Conservation (phyloP, 2,888 invertebrate species). For the Trachelus iudaicus region DNA sequence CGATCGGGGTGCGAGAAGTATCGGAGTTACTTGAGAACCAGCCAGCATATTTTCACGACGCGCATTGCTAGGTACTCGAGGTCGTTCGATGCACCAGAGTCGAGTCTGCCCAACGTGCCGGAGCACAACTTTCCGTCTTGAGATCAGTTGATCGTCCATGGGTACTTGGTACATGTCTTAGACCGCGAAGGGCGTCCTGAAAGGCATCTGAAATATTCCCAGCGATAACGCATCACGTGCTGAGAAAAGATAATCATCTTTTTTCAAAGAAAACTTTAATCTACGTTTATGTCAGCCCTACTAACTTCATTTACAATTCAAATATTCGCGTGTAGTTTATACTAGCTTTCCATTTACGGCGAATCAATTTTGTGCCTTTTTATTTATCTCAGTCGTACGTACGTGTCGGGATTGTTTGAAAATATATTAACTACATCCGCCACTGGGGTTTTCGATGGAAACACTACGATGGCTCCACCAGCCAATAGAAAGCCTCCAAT, state of each 20-base stretch:
- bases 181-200: not conserved
- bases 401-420: not conserved
- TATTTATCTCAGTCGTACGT: not conserved
- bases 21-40: not conserved
- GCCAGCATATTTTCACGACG: not conserved
- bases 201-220: not conserved
- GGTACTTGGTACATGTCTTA: not conserved
- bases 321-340: not conserved
- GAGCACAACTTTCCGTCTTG: not conserved
- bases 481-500: too few species aligned
- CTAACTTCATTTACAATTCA: not conserved
- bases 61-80: constrained; percentile 22
- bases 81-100: constrained; percentile 30
- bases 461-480: not conserved
- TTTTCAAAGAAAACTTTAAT: not conserved
- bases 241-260: not conserved
- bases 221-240: not conserved
- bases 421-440: not conserved
- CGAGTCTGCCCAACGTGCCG: not conserved
- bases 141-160: not conserved
- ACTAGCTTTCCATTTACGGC: not conserved
- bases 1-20: not conserved
- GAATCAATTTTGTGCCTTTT: not conserved
- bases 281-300: not conserved
- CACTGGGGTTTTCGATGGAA: not conserved